Percentiles rank a stretch among this genome's conserved stretches.
Evolutionary conservation across 2,888 invertebrate species (phyloP).

Genomic region (Tetropium fuscum): DNA sequence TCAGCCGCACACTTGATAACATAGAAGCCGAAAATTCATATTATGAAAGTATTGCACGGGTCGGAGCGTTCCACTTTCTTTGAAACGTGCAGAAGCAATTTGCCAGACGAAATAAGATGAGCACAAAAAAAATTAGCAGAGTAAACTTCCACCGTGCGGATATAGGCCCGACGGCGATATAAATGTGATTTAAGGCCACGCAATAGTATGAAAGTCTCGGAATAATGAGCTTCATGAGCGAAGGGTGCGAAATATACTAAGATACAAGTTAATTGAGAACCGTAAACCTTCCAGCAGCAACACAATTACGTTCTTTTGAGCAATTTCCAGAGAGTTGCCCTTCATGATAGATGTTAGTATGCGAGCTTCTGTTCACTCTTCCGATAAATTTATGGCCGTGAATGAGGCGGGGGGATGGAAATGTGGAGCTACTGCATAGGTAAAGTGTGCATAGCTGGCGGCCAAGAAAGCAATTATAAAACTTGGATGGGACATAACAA

Average conservation of each 20-base stretch:
- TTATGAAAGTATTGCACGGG: constrained; percentile 24
- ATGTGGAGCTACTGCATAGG: constrained; percentile 26
- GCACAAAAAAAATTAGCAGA: constrained; percentile 33
- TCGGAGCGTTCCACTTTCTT: constrained; percentile 13
- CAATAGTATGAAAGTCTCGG: constrained; percentile 40
- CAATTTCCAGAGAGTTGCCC: constrained; percentile 54
- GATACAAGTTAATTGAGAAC: constrained; percentile 58
- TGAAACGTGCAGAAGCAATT: constrained; percentile 29
- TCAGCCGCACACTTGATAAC: constrained; percentile 32
- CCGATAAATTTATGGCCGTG: constrained; percentile 56
- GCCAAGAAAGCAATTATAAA: constrained; percentile 63
- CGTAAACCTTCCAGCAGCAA: constrained; percentile 55
- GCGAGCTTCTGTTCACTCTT: constrained; percentile 53
- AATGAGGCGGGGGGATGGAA: constrained; percentile 5
- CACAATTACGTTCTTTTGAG: constrained; percentile 61
- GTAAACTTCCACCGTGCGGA: constrained; percentile 34
- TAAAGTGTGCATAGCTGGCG: constrained; percentile 53
- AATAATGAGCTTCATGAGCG: constrained; percentile 53
- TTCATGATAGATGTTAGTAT: constrained; percentile 18
- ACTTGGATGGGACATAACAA: constrained; percentile 56
- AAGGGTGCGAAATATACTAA: constrained; percentile 53
- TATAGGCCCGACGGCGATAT: constrained; percentile 35
- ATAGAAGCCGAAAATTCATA: constrained; percentile 26
- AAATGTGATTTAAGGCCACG: constrained; percentile 49
- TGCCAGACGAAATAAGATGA: constrained; percentile 29